Base-by-base conservation (phyloP, 2,888 invertebrate species). In the Leptogaster cylindrica region DNA sequence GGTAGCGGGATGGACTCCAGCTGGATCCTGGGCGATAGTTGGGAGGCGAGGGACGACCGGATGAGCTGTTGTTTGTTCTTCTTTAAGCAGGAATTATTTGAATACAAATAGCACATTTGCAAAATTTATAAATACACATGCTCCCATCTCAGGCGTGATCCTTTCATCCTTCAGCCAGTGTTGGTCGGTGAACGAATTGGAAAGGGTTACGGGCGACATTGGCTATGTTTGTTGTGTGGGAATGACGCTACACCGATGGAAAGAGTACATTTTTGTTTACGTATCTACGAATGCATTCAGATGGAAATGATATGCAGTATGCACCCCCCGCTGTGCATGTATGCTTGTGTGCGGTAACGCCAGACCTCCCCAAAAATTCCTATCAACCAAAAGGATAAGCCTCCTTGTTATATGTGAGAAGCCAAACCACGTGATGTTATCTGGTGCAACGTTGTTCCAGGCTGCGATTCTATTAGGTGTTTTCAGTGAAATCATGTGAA, bases 101-200 rank as follows among this genome's bases (percentile, higher is more conserved):
- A 55, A 55, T 36, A 33, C 55, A 55, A 55, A 55, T 55, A 20
- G 36, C 20, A n/a, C 55, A 52, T 55, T 55, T 55, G 36, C 23
- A 33, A 55, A 55, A 55, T 55, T 55, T 55, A 55, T 55, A 55
- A 36, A 55, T 36, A 55, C 31, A 55, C 55, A 55, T 55, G 52
- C 18, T 31, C 8, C 52, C 33, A 33, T 52, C 28, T 52, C 52
- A 31, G 33, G 33, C 33, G 18, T 33, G 33, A 52, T 31, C 33
- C 52, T 52, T n/a, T 16, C 52, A 14, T 14, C 10, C 12, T 6
- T n/a, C 28, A 51, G 14, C 6, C 41, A 12, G 12, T 14, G 12
- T 12, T 10, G 41, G 12, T n/a, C n/a, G 14, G 6, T 41, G n/a
- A 14, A 14, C 12, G 41, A 14, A 12, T 10, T 10, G 41, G 41